Base-by-base conservation (phyloP, 2,888 invertebrate species). In the Oscheius onirici region DNA sequence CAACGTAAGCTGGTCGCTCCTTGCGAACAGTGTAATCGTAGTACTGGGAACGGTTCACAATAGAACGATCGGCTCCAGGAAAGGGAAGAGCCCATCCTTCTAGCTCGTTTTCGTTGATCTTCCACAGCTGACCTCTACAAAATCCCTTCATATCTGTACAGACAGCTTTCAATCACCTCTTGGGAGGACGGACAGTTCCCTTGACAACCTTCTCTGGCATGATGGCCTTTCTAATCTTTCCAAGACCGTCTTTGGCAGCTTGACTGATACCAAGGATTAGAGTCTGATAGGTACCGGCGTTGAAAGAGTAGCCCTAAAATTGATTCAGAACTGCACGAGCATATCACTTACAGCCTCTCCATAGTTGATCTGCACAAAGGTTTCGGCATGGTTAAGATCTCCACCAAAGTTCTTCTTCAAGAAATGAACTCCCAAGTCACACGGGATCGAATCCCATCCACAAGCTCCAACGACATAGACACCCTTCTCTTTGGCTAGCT, bases 231-330 rank as follows among this genome's bases (percentile, higher is more conserved):
- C 86, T 70, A 13, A 78, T 61, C 26, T 75, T 79, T 43, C 86
- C 86, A 11, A 86, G 74, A 17, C 79, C 75, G 70, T 86, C 86
- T 13, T 76, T 81, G 22, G 75, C 79, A 13, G 80, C 80, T 40
- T 80, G 74, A 63, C 76, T 71, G 13, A 95, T 84, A 0, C 94
- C 92, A 87, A 94, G 90, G 3, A 97, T 91, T 0, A 93, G 91
- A 0, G 95, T 95, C 87, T 94, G 92, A 92, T 94, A 96, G 0
- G 97, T 97, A 15, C 93, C 95, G 87, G 91, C 93, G 89, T 97
- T 92, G 49, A 93, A 83, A 3, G 87, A 77, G 0, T 92, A 89
- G 6, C 91, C 91, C 89, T 89, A 55, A 70, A 79, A 65, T 34
- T 10, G 22, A n/a, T 24, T 44, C n/a, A 13, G 20, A 43, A 6